Conservation (phyloP, 2,888 invertebrate genomes). For the Ochlodes sylvanus region DNA sequence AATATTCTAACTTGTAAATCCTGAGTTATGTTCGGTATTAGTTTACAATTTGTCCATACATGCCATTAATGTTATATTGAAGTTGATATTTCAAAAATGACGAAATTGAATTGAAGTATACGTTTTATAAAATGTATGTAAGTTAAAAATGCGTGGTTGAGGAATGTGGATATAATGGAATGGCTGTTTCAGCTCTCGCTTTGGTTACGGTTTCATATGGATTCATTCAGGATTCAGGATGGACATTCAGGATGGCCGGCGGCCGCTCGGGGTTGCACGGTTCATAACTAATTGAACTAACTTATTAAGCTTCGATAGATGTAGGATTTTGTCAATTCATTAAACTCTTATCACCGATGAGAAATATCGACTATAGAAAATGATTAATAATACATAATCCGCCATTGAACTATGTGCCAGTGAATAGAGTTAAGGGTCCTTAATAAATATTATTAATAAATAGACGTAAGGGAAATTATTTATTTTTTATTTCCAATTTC, state of each 20-base stretch:
- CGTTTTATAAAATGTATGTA: too few relatives aligned
- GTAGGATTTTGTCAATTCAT: not conserved
- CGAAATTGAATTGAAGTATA: too few relatives aligned
- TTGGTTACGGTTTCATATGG: too few relatives aligned
- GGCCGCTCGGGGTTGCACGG: not conserved
- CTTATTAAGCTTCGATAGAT: not conserved
- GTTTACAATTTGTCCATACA: too few relatives aligned
- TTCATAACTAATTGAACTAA: slow-evolving; percentile 1
- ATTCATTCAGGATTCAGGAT: too few relatives aligned
- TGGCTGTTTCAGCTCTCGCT: too few relatives aligned
- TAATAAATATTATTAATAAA: slow-evolving; percentile 46
- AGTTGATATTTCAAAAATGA: too few relatives aligned
- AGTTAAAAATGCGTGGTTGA: too few relatives aligned
- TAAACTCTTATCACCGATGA: not conserved
- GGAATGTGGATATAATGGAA: too few relatives aligned
- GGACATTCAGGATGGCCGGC: not conserved
- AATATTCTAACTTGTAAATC: not conserved
- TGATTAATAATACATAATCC: slow-evolving; percentile 41
- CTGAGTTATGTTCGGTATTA: not conserved
- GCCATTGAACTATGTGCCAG: slow-evolving; percentile 60
- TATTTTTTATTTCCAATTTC: slow-evolving; percentile 55
- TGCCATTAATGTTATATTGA: too few relatives aligned
- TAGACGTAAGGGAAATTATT: slow-evolving; percentile 57
- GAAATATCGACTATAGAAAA: not conserved
- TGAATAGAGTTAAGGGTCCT: slow-evolving; percentile 53